Base-by-base conservation (phyloP, 1,140 invertebrate genomes). In the Chrysoperla carnea region DNA sequence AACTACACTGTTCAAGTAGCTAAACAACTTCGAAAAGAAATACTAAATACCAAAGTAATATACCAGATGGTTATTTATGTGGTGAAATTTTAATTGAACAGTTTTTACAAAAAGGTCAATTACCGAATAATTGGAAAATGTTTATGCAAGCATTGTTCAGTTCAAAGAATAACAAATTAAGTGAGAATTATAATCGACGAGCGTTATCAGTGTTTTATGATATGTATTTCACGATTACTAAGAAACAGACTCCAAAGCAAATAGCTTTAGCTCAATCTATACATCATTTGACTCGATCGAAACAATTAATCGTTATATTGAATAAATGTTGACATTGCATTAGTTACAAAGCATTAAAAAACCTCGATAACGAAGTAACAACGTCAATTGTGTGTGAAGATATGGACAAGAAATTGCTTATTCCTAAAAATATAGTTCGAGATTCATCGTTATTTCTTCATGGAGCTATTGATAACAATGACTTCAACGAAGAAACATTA, bases 401-500 rank as follows among this genome's bases (percentile, higher is more conserved):
- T 14, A 35, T 41, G 23, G 2, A 17, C 28, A 41, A 41, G 31
- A 41, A 31, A 41, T 5, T 41, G 11, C 28, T 29, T 14, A n/a
- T n/a, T n/a, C n/a, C n/a, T n/a, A 41, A 41, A 35, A 41, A 41
- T 33, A 41, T 41, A 33, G 6, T 31, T 14, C 13, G 27, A 15
- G 37, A 23, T 28, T 17, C 14, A 42, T 28, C 8, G 31, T 44
- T 46, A 44, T 44, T 46, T 46, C 37, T 44, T 44, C 36, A 47
- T 47, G 40, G 40, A n/a, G 42, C 45, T 36, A 39, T 49, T 5
- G 48, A 44, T 28, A 49, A 41, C 36, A 48, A 48, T 33, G 39
- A 46, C 29, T 45, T 48, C 8, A 42, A 37, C 39, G 43, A 48
- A 42, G 46, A 45, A 45, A 42, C 46, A 39, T 48, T 46, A 40